Evolutionary conservation across 2,888 invertebrate species (phyloP), one percentile per base, ranked within the genome.

Genomic region (Teleiodes luculella): DNA sequence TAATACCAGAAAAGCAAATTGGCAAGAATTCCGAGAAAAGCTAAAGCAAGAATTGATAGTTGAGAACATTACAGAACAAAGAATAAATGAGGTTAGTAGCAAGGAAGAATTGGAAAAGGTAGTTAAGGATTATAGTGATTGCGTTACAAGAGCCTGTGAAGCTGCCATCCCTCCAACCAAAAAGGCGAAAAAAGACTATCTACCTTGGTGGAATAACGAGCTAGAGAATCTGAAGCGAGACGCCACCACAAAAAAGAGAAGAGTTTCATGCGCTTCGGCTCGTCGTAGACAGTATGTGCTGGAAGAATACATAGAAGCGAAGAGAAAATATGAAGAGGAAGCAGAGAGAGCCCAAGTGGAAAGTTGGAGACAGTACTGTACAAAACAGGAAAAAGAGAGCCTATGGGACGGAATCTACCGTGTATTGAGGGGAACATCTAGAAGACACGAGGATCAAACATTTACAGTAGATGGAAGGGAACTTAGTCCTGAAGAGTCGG

Each of bases 131-230:
- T n/a, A n/a, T n/a, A n/a, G n/a, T n/a, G n/a, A n/a, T n/a, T n/a
- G n/a, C n/a, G n/a, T n/a, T n/a, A n/a, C n/a, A n/a, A n/a, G n/a
- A n/a, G n/a, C n/a, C n/a, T n/a, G n/a, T n/a, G n/a, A n/a, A n/a
- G n/a, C n/a, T n/a, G n/a, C n/a, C n/a, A n/a, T n/a, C n/a, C n/a
- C n/a, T n/a, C n/a, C n/a, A n/a, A n/a, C n/a, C n/a, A n/a, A n/a
- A n/a, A n/a, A n/a, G n/a, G n/a, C n/a, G n/a, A n/a, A n/a, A n/a
- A n/a, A n/a, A n/a, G 3, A 18, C 3, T 2, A 5, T 13, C 11
- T 43, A n/a, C 41, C 52, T 2, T 52, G 52, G 52, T 41, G 43
- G 43, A 37, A 41, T 11, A 41, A 33, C 11, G 52, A 52, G 11
- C 43, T 52, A 13, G 43, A 13, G 3, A 18, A 14, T 1, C 4